phyloP scores from a whole-genome alignment of 37 sponge, comb jelly and placozoan genomes.

The Haliclona indistincta region DNA sequence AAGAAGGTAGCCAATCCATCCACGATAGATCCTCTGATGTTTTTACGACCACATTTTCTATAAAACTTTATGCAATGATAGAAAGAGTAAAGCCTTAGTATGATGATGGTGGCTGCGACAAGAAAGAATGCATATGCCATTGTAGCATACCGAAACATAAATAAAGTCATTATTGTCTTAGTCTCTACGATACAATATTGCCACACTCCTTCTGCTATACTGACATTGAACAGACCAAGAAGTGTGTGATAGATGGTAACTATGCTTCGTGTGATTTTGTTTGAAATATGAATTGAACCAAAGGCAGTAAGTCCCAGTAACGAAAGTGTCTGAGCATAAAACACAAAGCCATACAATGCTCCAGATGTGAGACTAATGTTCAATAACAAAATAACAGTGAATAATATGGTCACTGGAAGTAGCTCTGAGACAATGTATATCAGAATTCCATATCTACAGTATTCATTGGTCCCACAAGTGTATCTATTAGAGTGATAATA shows the following conservation, averaged over 20 bases:
- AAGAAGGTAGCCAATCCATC: slow-evolving; percentile 4
- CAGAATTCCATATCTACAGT: slow-evolving; percentile 35
- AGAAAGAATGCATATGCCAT: neutral
- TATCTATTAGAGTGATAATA: slow-evolving; percentile 25
- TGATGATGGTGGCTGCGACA: neutral
- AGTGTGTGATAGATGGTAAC: no score
- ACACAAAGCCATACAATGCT: slow-evolving; percentile 29
- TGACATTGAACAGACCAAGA: no score
- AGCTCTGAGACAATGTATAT: slow-evolving; percentile 43
- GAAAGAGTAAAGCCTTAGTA: neutral
- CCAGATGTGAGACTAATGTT: slow-evolving; percentile 53
- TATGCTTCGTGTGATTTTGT: no score
- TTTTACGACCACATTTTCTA: slow-evolving; percentile 1
- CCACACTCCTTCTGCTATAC: no score
- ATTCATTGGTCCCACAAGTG: neutral
- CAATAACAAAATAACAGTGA: slow-evolving; percentile 35
- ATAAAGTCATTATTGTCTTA: neutral
- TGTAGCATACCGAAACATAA: neutral
- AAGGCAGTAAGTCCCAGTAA: no score
- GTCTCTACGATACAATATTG: no score
- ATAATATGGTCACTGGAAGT: slow-evolving; percentile 36
- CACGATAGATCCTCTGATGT: neutral
- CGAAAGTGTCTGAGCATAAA: slow-evolving; percentile 49
- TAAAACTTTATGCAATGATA: neutral
- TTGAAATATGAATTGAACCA: no score